These are phyloP conservation scores for Clarias platycephalus DNA, from an alignment of 2,797 vertebrate genomes.

Conservation along the genomic window DNA sequence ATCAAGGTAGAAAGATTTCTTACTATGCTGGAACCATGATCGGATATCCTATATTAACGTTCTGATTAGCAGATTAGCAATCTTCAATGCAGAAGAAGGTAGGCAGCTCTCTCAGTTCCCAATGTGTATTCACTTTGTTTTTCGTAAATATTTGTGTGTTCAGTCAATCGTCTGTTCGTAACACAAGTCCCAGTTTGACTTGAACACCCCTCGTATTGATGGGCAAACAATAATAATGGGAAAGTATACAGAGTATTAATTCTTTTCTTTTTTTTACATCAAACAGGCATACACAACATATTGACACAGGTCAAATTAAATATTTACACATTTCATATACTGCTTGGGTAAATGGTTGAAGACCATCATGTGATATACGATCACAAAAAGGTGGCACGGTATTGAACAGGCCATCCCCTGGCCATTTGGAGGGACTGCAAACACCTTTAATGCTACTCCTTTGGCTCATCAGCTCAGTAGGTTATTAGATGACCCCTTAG, in stretches of 20 bases:
- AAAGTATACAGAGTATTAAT: not conserved
- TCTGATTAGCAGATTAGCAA: too few relatives aligned
- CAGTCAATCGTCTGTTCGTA: too few relatives aligned
- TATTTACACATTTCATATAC: not conserved
- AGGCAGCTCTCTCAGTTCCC: too few relatives aligned
- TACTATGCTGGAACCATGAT: too few relatives aligned
- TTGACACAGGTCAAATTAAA: not conserved
- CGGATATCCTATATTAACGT: too few relatives aligned
- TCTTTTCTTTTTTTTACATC: not conserved
- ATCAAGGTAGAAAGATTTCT: too few relatives aligned
- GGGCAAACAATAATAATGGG: not conserved
- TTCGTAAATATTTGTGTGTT: too few relatives aligned
- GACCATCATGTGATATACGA: not conserved
- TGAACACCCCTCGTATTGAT: not conserved
- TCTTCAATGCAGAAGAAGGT: too few relatives aligned
- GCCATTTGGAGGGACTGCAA: not conserved
- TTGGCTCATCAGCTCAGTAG: constrained; percentile 8
- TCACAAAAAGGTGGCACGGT: not conserved
- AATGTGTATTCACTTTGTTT: too few relatives aligned
- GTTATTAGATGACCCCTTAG: not conserved
- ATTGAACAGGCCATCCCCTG: too few relatives aligned
- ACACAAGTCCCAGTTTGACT: too few relatives aligned
- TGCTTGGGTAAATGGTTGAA: too few relatives aligned
- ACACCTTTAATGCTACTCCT: not conserved
- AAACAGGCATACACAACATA: not conserved